Evolutionary conservation across 2,888 invertebrate genomes (phyloP), one percentile per base, ranked within the genome.

Genomic region (Pammene aurita): DNA sequence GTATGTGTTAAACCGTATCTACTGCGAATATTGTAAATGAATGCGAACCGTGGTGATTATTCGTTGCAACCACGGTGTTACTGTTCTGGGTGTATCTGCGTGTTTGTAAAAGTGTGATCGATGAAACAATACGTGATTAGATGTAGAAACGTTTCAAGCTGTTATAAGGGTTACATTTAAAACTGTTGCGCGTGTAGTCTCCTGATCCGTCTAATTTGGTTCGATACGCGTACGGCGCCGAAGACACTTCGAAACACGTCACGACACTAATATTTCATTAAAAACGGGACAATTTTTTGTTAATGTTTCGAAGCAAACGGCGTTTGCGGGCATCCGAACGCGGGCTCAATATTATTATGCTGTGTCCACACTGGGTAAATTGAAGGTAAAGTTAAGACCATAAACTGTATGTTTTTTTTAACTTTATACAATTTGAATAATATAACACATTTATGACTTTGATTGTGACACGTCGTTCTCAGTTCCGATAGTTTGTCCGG

Each of bases 331-430:
- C 46, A n/a, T 48, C 48, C 55, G 54, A 38, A 41, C 56, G 35
- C 42, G 42, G 63, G 67, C 67, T 63, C 63, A 63, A 67, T 63
- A 16, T 63, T 62, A 42, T 50, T 52, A 63, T 44, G 63, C 57
- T 42, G 50, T 41, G 50, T 50, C 50, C n/a, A 52, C 67, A 42
- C 48, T 42, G 56, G 56, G 9, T 16, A 14, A 16, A 13, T 34
- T 26, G 26, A 2, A 41, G 16, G 41, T 55, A 55, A 16, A 18
- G n/a, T 41, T 11, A 16, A n/a, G n/a, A 16, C 34, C n/a, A 41
- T 50, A 5, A 26, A 44, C n/a, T 56, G 38, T 56, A 60, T 48
- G 13, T 54, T n/a, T 50, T 10, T 18, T 50, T 50, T 50, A 10
- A 18, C 48, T 48, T 48, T 18, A 11, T 18, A 16, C 13, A 42